Percentiles rank a stretch among this genome's conserved stretches.
Conservation (phyloP, 2,797 vertebrate genomes). For the Natrix natrix region DNA sequence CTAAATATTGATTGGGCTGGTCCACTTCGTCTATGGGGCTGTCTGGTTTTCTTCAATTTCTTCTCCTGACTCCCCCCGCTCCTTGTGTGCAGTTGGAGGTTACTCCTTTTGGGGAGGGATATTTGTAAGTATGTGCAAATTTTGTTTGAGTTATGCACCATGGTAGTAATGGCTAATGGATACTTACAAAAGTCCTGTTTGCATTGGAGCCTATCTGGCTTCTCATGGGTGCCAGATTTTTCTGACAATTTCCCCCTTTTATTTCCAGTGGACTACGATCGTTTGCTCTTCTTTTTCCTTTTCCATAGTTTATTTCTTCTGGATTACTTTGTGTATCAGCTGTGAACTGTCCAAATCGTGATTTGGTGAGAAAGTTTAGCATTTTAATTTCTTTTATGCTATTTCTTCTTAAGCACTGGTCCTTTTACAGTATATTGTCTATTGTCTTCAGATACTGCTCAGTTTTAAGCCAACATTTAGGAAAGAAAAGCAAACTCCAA, state of each 20-base stretch:
- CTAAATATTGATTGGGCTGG: conserved; percentile 14
- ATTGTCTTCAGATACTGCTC: background rate
- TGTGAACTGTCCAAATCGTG: background rate
- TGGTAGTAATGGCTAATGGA: background rate
- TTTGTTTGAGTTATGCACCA: background rate
- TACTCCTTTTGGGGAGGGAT: conserved; percentile 12
- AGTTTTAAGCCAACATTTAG: background rate
- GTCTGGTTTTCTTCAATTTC: background rate
- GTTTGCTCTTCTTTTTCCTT: background rate
- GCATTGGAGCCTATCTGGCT: accelerated
- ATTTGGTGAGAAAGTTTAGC: background rate
- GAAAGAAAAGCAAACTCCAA: background rate
- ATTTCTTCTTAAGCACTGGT: background rate
- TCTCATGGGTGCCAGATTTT: background rate
- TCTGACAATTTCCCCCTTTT: background rate
- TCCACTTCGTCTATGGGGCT: conserved; percentile 2
- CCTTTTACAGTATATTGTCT: background rate
- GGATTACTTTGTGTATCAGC: background rate
- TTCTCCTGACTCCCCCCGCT: no score
- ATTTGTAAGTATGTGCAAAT: background rate
- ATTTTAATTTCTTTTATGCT: background rate
- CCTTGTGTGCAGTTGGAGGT: background rate
- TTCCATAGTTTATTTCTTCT: conserved; percentile 17
- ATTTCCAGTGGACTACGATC: background rate
- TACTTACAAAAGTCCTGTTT: background rate